A percentile compares a stretch with the other conserved stretches of the same genome.
These are phyloP conservation scores for Rhegmatorhina hoffmannsi DNA, from an alignment of 2,113 vertebrate genomes.

Conservation along the genomic window DNA sequence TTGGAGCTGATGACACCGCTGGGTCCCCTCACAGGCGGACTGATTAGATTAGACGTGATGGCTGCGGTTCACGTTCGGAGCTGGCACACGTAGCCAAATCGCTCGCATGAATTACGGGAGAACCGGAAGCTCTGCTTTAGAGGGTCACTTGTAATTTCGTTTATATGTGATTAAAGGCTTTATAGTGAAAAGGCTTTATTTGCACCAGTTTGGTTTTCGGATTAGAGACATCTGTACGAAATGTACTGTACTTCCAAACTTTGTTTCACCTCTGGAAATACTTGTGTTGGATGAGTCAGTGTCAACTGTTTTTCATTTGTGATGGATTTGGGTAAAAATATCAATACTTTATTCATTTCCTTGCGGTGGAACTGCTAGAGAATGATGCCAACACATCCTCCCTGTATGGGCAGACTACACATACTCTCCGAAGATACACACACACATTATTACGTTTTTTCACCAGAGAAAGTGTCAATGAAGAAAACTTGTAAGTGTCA, in stretches of 20 bases:
- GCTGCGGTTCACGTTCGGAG: not conserved
- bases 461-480: not conserved
- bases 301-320: not conserved
- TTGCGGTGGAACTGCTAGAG: not conserved
- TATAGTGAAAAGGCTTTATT: conserved; percentile 17
- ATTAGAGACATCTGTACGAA: not conserved
- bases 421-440: not conserved
- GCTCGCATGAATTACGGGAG: not conserved
- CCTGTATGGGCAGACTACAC: not conserved
- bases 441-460: not conserved
- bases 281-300: not conserved
- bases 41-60: conserved; percentile 44
- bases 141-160: conserved; percentile 35
- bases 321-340: not conserved
- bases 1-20: conserved; percentile 54
- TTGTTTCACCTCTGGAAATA: not conserved
- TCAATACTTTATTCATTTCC: not conserved
- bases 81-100: conserved; percentile 16
- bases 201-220: not conserved
- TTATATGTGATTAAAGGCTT: conserved; percentile 26
- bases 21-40: conserved; percentile 37
- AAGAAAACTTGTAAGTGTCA: not conserved
- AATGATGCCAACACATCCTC: not conserved
- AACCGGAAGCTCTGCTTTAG: not conserved
- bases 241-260: not conserved